Evolutionary conservation across 37 sponge, comb jelly and placozoan genomes (phyloP), one percentile per base, ranked within the genome.

Genomic region (Amphimedon queenslandica): DNA sequence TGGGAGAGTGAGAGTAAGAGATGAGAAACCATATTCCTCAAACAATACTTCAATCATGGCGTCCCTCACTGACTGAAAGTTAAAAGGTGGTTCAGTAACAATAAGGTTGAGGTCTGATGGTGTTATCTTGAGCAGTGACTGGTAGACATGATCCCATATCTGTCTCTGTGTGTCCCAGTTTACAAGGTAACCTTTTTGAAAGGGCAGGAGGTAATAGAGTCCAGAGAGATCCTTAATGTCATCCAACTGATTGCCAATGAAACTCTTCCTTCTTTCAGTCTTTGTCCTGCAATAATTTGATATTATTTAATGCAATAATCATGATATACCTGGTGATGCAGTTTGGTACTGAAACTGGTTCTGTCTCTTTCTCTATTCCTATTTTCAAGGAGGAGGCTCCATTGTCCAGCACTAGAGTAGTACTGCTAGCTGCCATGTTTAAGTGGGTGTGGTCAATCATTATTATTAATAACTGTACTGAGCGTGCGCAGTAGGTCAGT

Each of bases 161-260:
- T 88, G 89, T 66, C 93, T 69, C 71, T 98, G 91, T 18, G 86
- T 77, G 40, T 92, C 96, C 99, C 99, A 98, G 85, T 98, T 94
- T 24, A 94, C 85, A 28, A 98, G 85, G 43, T 92, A 94, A 5
- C 99, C 99, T 63, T 86, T 88, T 75, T 98, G 95, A 71, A 93
- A 93, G 0, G 99, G 93, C 5, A 85, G 69, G 31, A 94, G 43
- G 72, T 86, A 88, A 74, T 70, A 87, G 18, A 98, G 69, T 0
- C 96, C 96, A 0, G 96, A 92, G 40, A 92, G 78, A 34, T 94
- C 99, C 69, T 87, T 90, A 58, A 89, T 92, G 0, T 92, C 92
- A 24, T 94, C 89, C 20, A 94, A 31, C 58, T 98, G 86, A 24
- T 82, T 57, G 0, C 93, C 90, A 47, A 98, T 92, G 74, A 92